phyloP scores from a whole-genome alignment of 2,113 vertebrate genomes.

The Lipotes vexillifer region DNA sequence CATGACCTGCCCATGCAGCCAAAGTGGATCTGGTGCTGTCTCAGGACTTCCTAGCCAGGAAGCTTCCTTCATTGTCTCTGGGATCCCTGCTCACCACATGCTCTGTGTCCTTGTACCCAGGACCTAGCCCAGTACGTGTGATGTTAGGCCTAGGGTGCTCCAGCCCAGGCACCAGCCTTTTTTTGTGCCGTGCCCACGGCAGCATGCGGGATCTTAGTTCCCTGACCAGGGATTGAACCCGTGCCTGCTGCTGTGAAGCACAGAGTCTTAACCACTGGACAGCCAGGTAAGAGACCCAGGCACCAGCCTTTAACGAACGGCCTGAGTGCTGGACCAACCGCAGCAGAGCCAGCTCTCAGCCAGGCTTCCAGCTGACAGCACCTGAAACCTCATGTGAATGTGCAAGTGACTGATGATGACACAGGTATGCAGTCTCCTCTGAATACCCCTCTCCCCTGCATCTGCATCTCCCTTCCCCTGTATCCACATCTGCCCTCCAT shows the following conservation, averaged over 20 bases:
- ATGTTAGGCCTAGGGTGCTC: background rate
- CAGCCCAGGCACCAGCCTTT: background rate
- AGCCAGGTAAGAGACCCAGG: background rate
- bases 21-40: background rate
- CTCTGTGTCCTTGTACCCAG: background rate
- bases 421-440: background rate
- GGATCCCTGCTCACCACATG: background rate
- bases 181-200: background rate
- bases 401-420: background rate
- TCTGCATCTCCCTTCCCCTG: background rate
- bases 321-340: background rate
- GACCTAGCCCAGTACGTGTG: background rate
- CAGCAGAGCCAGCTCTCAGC: background rate
- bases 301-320: background rate
- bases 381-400: background rate
- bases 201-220: background rate
- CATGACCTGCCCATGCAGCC: background rate
- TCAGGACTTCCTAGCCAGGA: background rate
- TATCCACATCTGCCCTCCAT: background rate
- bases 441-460: rapidly evolving
- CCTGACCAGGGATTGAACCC: background rate
- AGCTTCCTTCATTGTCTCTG: background rate
- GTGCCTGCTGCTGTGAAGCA: background rate
- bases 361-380: background rate
- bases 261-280: background rate